Conservation (phyloP, 1,140 invertebrate species). For the Thereuonema tuberculata region DNA sequence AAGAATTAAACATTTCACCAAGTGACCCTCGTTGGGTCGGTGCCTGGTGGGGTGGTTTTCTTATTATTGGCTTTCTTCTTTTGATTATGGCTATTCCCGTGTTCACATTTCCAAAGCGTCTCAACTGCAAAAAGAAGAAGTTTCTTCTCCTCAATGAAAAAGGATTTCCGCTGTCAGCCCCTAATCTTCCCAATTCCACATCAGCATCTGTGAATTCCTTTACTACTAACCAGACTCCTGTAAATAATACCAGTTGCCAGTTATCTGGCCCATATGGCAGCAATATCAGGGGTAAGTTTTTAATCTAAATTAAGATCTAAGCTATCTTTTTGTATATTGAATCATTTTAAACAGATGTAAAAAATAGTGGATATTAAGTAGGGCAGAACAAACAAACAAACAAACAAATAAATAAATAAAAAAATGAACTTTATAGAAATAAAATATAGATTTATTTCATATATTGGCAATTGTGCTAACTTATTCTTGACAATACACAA, state of each 20-base stretch:
- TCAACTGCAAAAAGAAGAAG: slow-evolving; percentile 18
- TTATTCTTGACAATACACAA: too few relatives aligned
- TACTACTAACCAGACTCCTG: too few relatives aligned
- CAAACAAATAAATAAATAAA: too few relatives aligned
- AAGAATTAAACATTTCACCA: slow-evolving; percentile 21
- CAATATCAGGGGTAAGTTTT: slow-evolving; percentile 1
- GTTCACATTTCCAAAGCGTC: slow-evolving; percentile 48
- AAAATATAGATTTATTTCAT: too few relatives aligned
- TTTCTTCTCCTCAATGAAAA: slow-evolving; percentile 16
- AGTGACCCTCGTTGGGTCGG: slow-evolving; percentile 38
- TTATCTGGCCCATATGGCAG: slow-evolving; percentile 9
- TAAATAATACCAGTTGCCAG: too few relatives aligned
- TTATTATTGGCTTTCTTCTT: slow-evolving; percentile 28
- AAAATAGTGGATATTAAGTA: too few relatives aligned
- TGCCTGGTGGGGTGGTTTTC: slow-evolving; percentile 39
- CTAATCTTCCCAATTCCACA: neutral
- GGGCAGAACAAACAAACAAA: too few relatives aligned
- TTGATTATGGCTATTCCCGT: slow-evolving; percentile 34
- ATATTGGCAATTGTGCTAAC: too few relatives aligned
- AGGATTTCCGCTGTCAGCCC: neutral
- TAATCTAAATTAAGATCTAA: neutral
- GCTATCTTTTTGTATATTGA: slow-evolving; percentile 12
- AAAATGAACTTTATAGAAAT: too few relatives aligned
- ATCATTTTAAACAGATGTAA: too few relatives aligned
- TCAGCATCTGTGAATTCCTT: too few relatives aligned